Conservation (phyloP, 2,888 invertebrate species). For the Yponomeuta cagnagella region DNA sequence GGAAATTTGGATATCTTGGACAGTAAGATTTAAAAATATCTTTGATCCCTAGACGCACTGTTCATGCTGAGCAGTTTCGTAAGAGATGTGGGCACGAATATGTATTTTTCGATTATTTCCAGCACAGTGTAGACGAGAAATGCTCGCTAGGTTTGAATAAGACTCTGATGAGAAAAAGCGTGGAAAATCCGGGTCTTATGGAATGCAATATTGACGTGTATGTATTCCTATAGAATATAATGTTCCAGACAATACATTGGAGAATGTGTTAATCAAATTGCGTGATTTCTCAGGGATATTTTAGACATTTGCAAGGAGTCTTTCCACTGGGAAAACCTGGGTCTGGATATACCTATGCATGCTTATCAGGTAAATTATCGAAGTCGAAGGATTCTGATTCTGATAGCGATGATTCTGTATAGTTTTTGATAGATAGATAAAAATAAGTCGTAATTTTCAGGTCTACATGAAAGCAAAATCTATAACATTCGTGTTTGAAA, state of each 20-base stretch:
- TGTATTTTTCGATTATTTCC: constrained; percentile 17
- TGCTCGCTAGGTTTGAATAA: constrained; percentile 77
- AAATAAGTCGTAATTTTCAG: constrained; percentile 31
- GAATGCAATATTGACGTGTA: constrained; percentile 89
- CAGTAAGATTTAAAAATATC: constrained; percentile 35
- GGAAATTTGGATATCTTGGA: constrained; percentile 66
- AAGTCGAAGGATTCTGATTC: no score
- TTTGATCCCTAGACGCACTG: not conserved
- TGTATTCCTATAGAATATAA: constrained; percentile 24
- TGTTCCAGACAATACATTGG: not conserved
- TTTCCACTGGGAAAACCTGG: constrained; percentile 82
- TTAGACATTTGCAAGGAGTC: constrained; percentile 84
- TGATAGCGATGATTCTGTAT: constrained; percentile 8
- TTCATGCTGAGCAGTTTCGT: not conserved
- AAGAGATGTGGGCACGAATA: not conserved
- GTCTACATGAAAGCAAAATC: constrained; percentile 77
- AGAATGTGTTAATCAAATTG: not conserved
- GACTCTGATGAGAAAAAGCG: constrained; percentile 83
- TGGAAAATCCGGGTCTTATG: constrained; percentile 78
- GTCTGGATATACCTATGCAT: constrained; percentile 81
- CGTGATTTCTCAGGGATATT: constrained; percentile 66
- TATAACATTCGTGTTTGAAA: constrained; percentile 80
- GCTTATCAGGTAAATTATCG: constrained; percentile 70
- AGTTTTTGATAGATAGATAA: not conserved
- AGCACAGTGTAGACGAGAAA: constrained; percentile 77